Evolutionary conservation across 2,797 vertebrate genomes (phyloP).

Genomic region (Mormyrops attenuatus): DNA sequence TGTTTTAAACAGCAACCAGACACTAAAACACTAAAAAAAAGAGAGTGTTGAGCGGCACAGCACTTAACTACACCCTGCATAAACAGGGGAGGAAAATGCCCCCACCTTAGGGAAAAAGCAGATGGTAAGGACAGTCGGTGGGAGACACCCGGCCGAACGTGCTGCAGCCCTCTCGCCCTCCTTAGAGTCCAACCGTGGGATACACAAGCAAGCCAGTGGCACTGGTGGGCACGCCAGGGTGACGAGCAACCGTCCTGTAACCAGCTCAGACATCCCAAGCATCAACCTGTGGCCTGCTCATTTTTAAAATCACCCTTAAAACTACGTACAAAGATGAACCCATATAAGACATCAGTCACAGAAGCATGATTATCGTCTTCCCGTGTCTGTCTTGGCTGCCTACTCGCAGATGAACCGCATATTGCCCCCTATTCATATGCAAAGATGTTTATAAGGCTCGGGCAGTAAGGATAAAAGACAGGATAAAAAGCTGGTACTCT

Average conservation of each 20-base stretch:
- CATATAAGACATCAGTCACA: not conserved
- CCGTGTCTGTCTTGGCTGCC: not conserved
- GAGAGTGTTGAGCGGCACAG: not conserved
- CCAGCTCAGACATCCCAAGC: not conserved
- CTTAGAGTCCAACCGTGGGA: not conserved
- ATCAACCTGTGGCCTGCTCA: not conserved
- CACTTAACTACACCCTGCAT: not conserved
- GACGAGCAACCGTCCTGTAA: not conserved
- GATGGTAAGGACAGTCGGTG: not conserved
- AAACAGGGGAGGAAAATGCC: not conserved
- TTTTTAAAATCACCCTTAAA: not conserved
- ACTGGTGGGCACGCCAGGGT: not conserved
- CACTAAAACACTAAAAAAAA: not conserved
- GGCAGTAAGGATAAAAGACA: not conserved
- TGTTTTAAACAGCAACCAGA: not conserved
- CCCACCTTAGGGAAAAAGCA: not conserved
- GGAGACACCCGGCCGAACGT: not conserved
- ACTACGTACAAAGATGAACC: not conserved
- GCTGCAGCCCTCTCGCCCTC: not conserved
- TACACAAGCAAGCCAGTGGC: not conserved
- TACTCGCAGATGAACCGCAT: not conserved
- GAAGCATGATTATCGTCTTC: not conserved
- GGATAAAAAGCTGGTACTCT: not conserved
- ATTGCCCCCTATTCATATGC: not conserved
- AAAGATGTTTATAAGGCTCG: not conserved